Conservation (phyloP, 2,888 invertebrate species). For the Catocala nupta region DNA sequence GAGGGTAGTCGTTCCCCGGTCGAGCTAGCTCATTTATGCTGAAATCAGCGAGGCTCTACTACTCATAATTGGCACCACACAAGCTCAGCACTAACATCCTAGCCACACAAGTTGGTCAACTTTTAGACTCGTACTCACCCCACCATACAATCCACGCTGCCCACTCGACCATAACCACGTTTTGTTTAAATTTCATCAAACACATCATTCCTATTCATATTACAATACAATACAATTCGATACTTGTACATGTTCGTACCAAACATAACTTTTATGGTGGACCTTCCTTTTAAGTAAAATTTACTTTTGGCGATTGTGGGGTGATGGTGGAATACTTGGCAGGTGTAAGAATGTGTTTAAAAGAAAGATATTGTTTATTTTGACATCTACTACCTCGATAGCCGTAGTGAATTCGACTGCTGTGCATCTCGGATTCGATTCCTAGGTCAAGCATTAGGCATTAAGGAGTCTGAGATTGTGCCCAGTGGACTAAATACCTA, state of each 20-base stretch:
- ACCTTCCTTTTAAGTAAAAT: slow-evolving; percentile 33
- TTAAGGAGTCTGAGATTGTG: too few relatives aligned
- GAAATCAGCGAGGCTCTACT: too few relatives aligned
- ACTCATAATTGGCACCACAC: too few relatives aligned
- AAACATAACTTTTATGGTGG: slow-evolving; percentile 23
- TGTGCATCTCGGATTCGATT: too few relatives aligned
- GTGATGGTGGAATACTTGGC: slow-evolving; percentile 12
- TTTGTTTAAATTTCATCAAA: slow-evolving; percentile 63
- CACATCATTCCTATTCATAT: slow-evolving; percentile 56
- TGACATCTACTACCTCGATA: too few relatives aligned
- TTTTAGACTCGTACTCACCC: slow-evolving; percentile 23
- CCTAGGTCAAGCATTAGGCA: too few relatives aligned
- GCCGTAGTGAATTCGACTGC: too few relatives aligned
- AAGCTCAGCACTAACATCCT: too few relatives aligned
- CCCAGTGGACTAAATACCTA: too few relatives aligned
- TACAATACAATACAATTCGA: slow-evolving; percentile 54
- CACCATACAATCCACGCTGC: slow-evolving; percentile 41
- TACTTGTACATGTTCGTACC: slow-evolving; percentile 37
- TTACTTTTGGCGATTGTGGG: slow-evolving; percentile 30
- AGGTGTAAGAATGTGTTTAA: slow-evolving; percentile 24
- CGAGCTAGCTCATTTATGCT: too few relatives aligned
- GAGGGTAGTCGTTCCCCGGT: too few relatives aligned
- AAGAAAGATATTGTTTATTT: neutral
- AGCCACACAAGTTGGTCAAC: slow-evolving; percentile 1
- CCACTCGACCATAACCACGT: slow-evolving; percentile 60